Conservation (phyloP, 1,140 invertebrate species). For the Acromyrmex charruanus region DNA sequence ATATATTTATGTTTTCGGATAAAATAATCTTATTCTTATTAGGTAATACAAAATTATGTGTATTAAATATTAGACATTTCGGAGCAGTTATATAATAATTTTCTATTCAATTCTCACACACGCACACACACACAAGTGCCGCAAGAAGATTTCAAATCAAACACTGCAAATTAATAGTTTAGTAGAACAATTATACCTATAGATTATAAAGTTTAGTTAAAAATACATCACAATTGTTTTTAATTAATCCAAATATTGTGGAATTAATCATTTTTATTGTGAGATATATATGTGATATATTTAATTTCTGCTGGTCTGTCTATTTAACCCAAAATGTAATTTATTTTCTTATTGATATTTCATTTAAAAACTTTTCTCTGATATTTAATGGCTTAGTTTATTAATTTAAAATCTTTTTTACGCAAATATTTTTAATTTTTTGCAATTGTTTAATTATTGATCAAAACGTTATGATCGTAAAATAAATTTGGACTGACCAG, state of each 20-base stretch:
- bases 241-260: background rate
- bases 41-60: background rate
- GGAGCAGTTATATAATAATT: background rate
- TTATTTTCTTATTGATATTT: too few species aligned
- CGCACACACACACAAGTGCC: background rate
- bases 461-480: too few species aligned
- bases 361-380: too few species aligned
- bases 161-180: background rate
- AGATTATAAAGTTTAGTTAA: too few species aligned
- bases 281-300: background rate
- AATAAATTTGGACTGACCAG: too few species aligned
- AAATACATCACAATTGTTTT: background rate
- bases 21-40: background rate
- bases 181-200: background rate
- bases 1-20: background rate
- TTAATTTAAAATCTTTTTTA: too few species aligned
- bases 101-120: background rate
- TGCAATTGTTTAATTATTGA: too few species aligned
- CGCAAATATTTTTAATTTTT: too few species aligned
- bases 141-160: background rate
- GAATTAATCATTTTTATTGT: background rate
- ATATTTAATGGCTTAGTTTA: too few species aligned
- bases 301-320: background rate
- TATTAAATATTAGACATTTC: background rate
- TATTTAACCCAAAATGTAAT: too few species aligned